These are phyloP conservation scores for Tyrannus savana DNA, from an alignment of 2,113 vertebrate genomes.

Conservation along the genomic window DNA sequence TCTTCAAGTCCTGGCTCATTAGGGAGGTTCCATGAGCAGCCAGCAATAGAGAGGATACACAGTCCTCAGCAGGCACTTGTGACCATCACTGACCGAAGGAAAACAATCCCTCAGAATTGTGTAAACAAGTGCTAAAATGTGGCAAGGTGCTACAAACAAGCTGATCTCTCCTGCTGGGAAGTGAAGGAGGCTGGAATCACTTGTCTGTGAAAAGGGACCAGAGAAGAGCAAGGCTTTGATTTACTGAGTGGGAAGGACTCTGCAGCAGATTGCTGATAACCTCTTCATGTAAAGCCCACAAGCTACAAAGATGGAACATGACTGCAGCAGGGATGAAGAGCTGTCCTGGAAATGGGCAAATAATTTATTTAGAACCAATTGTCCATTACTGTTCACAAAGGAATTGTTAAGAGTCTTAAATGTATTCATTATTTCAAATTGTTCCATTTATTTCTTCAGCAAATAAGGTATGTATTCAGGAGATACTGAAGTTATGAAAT, in stretches of 20 bases:
- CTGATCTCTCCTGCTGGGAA: not conserved
- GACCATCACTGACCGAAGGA: not conserved
- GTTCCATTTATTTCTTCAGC: not conserved
- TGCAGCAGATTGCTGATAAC: not conserved
- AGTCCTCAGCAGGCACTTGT: not conserved
- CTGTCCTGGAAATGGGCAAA: not conserved
- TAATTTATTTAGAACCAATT: slow-evolving; percentile 15
- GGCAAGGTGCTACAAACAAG: not conserved
- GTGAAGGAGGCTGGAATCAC: not conserved
- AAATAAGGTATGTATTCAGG: not conserved
- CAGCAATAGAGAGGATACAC: not conserved
- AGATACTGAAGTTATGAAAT: not conserved
- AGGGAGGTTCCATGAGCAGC: not conserved
- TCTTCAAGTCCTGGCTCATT: not conserved
- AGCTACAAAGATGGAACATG: not conserved
- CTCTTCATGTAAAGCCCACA: not conserved
- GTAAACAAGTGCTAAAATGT: not conserved
- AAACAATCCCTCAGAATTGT: not conserved
- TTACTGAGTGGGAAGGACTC: not conserved
- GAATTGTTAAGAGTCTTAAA: not conserved
- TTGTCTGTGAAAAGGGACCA: not conserved
- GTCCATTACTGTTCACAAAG: not conserved
- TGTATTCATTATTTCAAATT: not conserved
- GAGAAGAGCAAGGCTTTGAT: not conserved
- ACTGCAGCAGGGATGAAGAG: not conserved